These are phyloP conservation scores for Tortricodes alternella DNA, from an alignment of 2,888 invertebrate genomes.

Conservation along the genomic window DNA sequence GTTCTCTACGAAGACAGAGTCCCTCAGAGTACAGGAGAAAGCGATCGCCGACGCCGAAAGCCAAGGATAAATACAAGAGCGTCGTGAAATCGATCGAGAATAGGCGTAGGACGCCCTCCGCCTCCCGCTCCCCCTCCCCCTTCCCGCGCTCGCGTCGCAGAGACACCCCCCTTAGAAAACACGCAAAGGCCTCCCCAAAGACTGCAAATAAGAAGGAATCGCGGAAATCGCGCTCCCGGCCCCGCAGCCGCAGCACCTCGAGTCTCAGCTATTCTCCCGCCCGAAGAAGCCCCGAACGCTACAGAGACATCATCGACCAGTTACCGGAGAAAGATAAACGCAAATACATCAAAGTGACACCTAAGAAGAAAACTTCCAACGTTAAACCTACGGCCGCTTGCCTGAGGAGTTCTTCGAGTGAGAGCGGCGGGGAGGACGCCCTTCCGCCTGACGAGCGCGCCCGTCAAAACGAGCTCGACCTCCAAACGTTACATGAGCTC, in stretches of 20 bases:
- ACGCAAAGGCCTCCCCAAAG: too few relatives aligned
- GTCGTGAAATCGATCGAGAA: constrained; percentile 43
- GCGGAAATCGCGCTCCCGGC: constrained; percentile 46
- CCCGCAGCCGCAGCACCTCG: constrained; percentile 77
- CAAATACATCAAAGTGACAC: constrained; percentile 72
- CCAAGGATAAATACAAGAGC: constrained; percentile 53
- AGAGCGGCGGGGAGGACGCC: constrained; percentile 82
- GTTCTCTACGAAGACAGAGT: constrained; percentile 53
- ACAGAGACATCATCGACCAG: constrained; percentile 84
- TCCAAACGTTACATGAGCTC: constrained; percentile 85
- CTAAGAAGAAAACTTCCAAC: constrained; percentile 54
- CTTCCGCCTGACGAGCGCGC: constrained; percentile 74
- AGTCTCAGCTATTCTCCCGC: constrained; percentile 88
- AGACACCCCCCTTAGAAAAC: too few relatives aligned
- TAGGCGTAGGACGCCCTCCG: too few relatives aligned
- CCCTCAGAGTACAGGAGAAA: constrained; percentile 52
- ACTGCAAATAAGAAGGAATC: too few relatives aligned
- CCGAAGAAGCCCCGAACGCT: constrained; percentile 86
- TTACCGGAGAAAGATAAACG: constrained; percentile 81
- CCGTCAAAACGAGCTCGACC: constrained; percentile 82
- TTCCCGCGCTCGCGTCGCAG: not conserved
- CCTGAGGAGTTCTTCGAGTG: constrained; percentile 83
- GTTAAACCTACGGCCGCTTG: constrained; percentile 77
- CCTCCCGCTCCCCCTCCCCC: not conserved
- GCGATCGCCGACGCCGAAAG: constrained; percentile 48